Evolutionary conservation across 2,888 invertebrate species (phyloP), one percentile per base, ranked within the genome.

Genomic region (Orchestes rusci): DNA sequence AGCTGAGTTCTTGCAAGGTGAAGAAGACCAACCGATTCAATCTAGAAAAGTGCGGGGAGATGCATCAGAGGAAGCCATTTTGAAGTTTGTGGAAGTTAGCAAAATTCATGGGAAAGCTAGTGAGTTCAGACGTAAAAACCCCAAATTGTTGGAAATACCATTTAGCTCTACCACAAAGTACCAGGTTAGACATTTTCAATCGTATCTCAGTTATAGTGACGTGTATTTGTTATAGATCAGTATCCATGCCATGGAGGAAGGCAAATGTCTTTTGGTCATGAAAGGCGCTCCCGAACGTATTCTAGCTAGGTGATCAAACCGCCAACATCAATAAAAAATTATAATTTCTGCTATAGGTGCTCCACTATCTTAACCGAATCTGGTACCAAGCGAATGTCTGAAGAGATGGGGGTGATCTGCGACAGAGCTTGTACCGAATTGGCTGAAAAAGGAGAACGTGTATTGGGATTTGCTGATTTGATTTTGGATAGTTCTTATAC

Each of bases 381-480:
- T 2, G 67, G 72, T 31, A 76, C 76, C 5, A 68, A 66, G 33
- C 64, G 67, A 3, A 65, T 89, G 45, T 73, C 70, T 2, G 62
- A 68, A 1, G 67, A 70, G 19, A 65, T 76, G 59, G 73, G 78
- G 54, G 70, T 73, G 47, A 72, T 73, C 36, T 73, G 83, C 37
- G 80, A 81, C 60, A 71, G 73, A 36, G 78, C 82, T 41, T 90
- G 91, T 64, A 75, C 82, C 39, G 85, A 85, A 64, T 67, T 93
- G 38, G 93, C 90, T 42, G 86, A 61, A 45, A 60, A 57, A 36
- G 92, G 92, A 16, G 91, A 92, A 67, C 75, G 92, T 48, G 90
- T 93, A 2, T 72, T 90, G 39, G 87, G 88, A 16, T 92, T 92
- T 66, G 86, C 86, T 59, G 88, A 90, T 67, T 70, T 75, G 2